A percentile compares a stretch with the other conserved stretches of the same genome.
phyloP scores from a whole-genome alignment of 2,888 invertebrate genomes.

The Drosophila nr. perissopoda region DNA sequence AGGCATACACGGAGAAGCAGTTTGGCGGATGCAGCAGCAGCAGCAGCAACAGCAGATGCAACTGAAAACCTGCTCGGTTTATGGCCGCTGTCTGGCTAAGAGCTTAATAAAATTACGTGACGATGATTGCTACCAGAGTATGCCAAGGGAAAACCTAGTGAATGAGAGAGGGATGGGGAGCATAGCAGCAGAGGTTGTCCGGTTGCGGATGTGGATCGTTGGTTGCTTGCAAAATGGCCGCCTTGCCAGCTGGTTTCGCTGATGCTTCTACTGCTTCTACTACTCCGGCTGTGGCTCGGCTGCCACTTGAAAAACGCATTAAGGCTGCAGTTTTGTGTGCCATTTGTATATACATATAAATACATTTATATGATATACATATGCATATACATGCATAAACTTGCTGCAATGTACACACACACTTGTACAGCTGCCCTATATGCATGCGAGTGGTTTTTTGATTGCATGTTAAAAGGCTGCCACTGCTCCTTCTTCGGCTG shows the following conservation, averaged over 20 bases:
- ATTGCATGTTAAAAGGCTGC: constrained; percentile 79
- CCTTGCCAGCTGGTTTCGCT: constrained; percentile 49
- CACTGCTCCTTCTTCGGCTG: constrained; percentile 39
- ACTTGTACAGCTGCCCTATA: constrained; percentile 67
- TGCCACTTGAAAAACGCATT: constrained; percentile 77
- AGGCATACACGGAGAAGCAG: constrained; percentile 35
- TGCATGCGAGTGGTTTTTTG: constrained; percentile 79
- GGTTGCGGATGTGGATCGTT: constrained; percentile 58
- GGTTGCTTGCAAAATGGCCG: constrained; percentile 58
- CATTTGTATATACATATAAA: constrained; percentile 53
- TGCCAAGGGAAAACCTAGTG: constrained; percentile 3
- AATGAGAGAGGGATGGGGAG: neutral
- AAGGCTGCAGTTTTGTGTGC: constrained; percentile 73
- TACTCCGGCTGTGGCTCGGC: constrained; percentile 45
- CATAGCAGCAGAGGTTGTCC: constrained; percentile 22
- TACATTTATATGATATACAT: constrained; percentile 29
- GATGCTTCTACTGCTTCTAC: constrained; percentile 15
- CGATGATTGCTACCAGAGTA: constrained; percentile 68
- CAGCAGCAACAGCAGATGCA: constrained; percentile 10
- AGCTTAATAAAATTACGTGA: constrained; percentile 80
- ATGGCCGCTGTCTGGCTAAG: constrained; percentile 58
- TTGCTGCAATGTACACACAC: constrained; percentile 40
- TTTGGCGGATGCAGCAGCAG: neutral
- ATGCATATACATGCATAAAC: constrained; percentile 6
- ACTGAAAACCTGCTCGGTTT: constrained; percentile 33